Percentiles rank a stretch among this genome's conserved stretches.
Evolutionary conservation across 2,797 vertebrate species (phyloP).

Genomic region (Ispidina picta): DNA sequence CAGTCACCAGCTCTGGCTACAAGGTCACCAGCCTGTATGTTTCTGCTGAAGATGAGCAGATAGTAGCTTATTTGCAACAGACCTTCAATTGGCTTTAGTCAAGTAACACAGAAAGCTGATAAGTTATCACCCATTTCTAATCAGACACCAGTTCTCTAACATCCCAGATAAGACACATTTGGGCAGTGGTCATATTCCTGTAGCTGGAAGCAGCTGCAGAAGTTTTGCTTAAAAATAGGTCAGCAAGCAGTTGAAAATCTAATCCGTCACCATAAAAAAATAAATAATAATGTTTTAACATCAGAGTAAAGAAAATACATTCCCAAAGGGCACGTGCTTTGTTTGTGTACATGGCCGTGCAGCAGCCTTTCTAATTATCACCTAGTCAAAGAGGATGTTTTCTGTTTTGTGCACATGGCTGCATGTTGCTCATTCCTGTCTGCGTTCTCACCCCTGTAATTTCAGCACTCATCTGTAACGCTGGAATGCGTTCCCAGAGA

Average conservation of each 20-base stretch:
- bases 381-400: constrained; percentile 1
- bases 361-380: constrained; percentile 28
- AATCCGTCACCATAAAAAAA: background rate
- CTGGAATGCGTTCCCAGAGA: background rate
- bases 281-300: background rate
- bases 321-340: background rate
- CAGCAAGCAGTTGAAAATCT: background rate
- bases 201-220: background rate
- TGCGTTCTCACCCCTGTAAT: background rate
- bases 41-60: background rate
- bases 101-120: background rate
- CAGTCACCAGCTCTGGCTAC: background rate
- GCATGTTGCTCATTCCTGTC: background rate
- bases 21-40: background rate
- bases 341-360: background rate
- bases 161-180: background rate
- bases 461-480: background rate
- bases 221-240: background rate
- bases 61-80: background rate
- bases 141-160: background rate
- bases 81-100: background rate
- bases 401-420: background rate
- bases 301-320: background rate
- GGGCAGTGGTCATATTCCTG: background rate
- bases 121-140: background rate